Conservation (phyloP, 2,888 invertebrate species). For the Villa cingulata region DNA sequence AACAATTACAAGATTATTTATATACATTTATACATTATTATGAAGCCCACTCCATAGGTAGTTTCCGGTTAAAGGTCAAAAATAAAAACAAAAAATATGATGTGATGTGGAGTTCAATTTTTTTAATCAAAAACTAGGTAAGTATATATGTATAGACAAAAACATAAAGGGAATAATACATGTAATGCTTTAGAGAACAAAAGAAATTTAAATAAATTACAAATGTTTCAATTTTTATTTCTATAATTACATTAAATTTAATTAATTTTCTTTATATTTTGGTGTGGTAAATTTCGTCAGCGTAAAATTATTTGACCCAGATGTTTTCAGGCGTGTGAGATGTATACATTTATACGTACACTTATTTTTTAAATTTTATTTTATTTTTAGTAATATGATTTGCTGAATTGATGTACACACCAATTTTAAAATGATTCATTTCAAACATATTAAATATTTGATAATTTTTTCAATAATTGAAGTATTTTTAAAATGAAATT, state of each 20-base stretch:
- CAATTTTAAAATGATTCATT: too few species aligned
- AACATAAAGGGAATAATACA: too few species aligned
- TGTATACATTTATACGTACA: too few species aligned
- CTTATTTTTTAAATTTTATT: too few species aligned
- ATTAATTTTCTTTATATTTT: neutral
- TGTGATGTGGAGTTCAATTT: neutral
- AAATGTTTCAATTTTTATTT: neutral
- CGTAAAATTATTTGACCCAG: neutral
- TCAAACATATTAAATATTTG: too few species aligned
- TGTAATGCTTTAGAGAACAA: neutral
- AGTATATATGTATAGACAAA: too few species aligned
- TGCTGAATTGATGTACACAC: too few species aligned
- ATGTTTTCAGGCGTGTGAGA: neutral
- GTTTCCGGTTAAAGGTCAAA: neutral
- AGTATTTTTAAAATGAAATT: too few species aligned
- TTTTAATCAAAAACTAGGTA: too few species aligned
- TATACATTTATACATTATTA: neutral
- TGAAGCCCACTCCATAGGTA: neutral
- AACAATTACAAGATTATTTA: neutral
- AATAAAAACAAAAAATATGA: neutral
- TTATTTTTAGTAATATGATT: too few species aligned
- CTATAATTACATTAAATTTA: neutral
- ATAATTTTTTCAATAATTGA: too few species aligned
- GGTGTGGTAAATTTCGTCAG: neutral
- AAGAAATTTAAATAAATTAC: neutral